Base-by-base conservation (phyloP, 2,888 invertebrate species). In the Stegana nigrithorax region DNA sequence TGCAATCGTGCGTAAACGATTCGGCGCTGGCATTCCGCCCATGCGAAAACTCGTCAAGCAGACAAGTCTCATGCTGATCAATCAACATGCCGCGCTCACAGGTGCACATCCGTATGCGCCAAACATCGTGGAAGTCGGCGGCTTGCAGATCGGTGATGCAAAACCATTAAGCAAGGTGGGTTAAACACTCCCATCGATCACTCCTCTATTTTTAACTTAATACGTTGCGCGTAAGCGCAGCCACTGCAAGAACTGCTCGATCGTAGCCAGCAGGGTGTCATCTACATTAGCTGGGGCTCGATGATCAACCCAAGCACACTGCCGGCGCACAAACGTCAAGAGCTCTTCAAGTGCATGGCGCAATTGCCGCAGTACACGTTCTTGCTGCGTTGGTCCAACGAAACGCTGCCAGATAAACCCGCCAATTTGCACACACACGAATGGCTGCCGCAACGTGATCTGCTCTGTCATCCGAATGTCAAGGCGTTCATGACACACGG, bases 371-470 rank as follows among this genome's bases (percentile, higher is more conserved):
- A 78, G 12, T 88, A 89, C 71, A 87, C 87, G 47, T 89, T 92
- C 39, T 75, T 92, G 17, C 91, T 91, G 91, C 91, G 91, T 84
- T 89, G 89, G 87, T 90, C 90, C 69, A 89, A 87, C 69, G 88
- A 89, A 5, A 84, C 86, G 0, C 78, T 89, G 73, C 85, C 87
- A 1, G 86, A 85, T 56, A 85, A 88, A 65, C 89, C 90, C 0
- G 80, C 84, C 2, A 92, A 92, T 78, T 87, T 92, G 1, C 85
- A 89, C 78, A 80, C 89, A 7, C 86, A 85, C 59, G 88, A 89
- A 60, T 93, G 92, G 92, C 83, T 91, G 81, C 91, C 92, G 0
- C 92, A 93, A 73, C 88, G 88, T 60, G 91, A 91, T 73, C 86
- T 92, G 62, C 83, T 93, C 47, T 89, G 92, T 89, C 91, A 92